Evolutionary conservation across 92 coral and sea anemone genomes (phyloP).

Genomic region (Siderastrea siderea): DNA sequence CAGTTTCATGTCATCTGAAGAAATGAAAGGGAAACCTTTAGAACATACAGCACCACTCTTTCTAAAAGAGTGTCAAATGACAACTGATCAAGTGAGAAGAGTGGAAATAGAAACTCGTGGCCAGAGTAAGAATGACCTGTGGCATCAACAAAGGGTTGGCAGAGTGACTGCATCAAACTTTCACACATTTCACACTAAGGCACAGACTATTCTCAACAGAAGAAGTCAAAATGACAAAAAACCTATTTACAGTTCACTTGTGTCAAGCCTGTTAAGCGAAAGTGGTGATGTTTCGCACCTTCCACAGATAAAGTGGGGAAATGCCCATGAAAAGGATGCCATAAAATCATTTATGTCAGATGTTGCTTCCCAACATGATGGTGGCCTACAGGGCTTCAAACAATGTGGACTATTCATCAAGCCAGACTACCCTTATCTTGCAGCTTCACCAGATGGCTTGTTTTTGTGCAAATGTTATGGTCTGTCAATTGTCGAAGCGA

Average conservation of each 20-base stretch:
- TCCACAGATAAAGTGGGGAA: constrained; percentile 40
- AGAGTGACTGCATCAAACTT: not conserved
- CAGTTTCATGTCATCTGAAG: constrained; percentile 54
- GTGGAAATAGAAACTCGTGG: constrained; percentile 69
- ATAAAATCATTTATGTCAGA: constrained; percentile 39
- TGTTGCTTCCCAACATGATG: no score
- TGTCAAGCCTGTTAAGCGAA: no score
- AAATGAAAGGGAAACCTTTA: not conserved
- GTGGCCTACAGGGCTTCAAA: no score
- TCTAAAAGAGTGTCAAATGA: constrained; percentile 41
- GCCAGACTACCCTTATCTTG: no score
- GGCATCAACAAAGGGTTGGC: not conserved
- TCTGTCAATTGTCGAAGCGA: no score
- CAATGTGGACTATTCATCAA: no score
- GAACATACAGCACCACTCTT: constrained; percentile 38
- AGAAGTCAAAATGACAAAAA: constrained; percentile 5
- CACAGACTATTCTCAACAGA: not conserved
- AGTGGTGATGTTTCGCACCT: not conserved
- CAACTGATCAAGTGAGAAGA: constrained; percentile 53
- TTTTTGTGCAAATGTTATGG: no score
- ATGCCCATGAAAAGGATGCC: no score
- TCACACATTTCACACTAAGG: no score
- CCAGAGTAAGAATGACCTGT: constrained; percentile 38
- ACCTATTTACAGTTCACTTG: no score
- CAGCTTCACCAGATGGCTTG: no score